A percentile compares a stretch with the other conserved stretches of the same genome.
Evolutionary conservation across 2,888 invertebrate species (phyloP).

Genomic region (Melinaea menophilus): DNA sequence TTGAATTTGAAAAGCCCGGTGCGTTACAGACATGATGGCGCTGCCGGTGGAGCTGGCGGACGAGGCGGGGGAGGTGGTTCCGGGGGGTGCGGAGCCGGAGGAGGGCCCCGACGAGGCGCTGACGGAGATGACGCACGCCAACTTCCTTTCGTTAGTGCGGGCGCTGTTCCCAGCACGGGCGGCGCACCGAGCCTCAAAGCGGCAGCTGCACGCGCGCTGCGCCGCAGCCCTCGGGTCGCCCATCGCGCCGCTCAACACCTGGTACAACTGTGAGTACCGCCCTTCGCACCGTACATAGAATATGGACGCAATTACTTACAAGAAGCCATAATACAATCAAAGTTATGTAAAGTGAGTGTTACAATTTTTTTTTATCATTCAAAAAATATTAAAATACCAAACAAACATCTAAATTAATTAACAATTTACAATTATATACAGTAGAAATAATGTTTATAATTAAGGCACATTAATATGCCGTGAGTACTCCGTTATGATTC

Average conservation of each 20-base stretch:
- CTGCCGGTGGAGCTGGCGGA: constrained; percentile 86
- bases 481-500: too few species aligned
- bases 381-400: too few species aligned
- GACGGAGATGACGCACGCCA: constrained; percentile 89
- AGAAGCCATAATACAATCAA: too few species aligned
- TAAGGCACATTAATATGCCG: too few species aligned
- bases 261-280: constrained; percentile 80
- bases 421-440: too few species aligned
- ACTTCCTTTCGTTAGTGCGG: constrained; percentile 91
- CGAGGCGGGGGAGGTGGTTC: constrained; percentile 61
- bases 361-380: too few species aligned
- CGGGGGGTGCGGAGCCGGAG: constrained; percentile 46
- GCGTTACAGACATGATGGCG: constrained; percentile 83
- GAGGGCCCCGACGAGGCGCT: constrained; percentile 63
- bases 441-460: too few species aligned
- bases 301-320: too few species aligned
- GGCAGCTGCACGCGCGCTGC: constrained; percentile 85
- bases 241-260: constrained; percentile 88
- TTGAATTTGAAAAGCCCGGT: too few species aligned
- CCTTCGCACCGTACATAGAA: too few species aligned
- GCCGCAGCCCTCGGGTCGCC: constrained; percentile 87
- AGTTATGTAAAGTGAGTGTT: too few species aligned
- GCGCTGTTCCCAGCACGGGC: constrained; percentile 92
- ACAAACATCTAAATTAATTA: too few species aligned
- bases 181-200: constrained; percentile 89